Base-by-base conservation (phyloP, 2,888 invertebrate genomes). In the Chironomus riparius region DNA sequence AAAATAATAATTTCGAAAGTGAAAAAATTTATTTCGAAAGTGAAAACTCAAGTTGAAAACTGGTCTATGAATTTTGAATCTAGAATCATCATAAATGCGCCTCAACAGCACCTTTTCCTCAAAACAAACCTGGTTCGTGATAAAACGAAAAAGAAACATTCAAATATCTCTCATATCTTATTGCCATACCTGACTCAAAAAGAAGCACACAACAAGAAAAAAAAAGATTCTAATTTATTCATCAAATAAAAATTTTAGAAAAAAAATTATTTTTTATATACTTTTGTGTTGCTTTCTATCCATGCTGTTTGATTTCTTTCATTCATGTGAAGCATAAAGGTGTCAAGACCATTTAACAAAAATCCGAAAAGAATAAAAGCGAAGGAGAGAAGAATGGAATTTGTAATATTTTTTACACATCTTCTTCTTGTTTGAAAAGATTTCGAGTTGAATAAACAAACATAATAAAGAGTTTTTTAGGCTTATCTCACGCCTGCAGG, bases 401-500 rank as follows among this genome's bases (percentile, higher is more conserved):
- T 56, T 24, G 71, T 18, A 71, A 70, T 70, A 50, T 56, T 71
- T 68, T 50, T 24, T 13, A 7, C 22, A 18, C 56, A 56, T 70
- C 70, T 70, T 47, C 18, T 21, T 47, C 7, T 65, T 18, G 18
- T 50, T 48, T 70, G 70, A 56, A 24, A 47, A 68, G 68, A 71
- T 24, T 50, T 50, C 71, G 56, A 71, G 21, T 71, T 71, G 71
- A 56, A 50, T 50, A 56, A 71, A 56, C 71, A 71, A 50, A 48
- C 22, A 71, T 24, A 71, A 65, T 65, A 56, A 71, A 71, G 56
- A 56, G 70, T 70, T 71, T 38, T 38, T 21, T 68, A 10, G 18
- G 71, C 48, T 71, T 71, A 71, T 71, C 71, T 71, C 71, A 56
- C 50, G 71, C 71, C 56, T 71, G 71, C 71, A 71, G 71, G 18